Conservation (phyloP, 2,888 invertebrate species). For the Anticlea derivata region DNA sequence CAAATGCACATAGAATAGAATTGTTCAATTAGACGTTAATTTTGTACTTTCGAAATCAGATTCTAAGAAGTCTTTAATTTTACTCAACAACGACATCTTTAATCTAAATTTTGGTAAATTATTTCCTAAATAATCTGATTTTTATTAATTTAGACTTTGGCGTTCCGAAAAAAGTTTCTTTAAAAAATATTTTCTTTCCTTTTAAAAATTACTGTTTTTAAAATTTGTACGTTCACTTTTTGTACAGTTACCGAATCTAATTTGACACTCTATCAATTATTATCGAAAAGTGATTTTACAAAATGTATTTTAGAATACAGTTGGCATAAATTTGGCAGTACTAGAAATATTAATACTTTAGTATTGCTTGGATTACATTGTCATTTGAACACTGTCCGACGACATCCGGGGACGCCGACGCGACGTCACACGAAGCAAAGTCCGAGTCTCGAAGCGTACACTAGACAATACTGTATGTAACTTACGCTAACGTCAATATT, state of each 20-base stretch:
- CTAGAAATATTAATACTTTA: constrained; percentile 83
- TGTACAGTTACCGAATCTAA: constrained; percentile 83
- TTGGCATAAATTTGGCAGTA: constrained; percentile 83
- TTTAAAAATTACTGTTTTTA: constrained; percentile 74
- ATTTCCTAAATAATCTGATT: constrained; percentile 81
- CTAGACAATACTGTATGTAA: constrained; percentile 81
- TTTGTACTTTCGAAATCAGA: constrained; percentile 84
- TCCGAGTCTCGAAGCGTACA: constrained; percentile 71
- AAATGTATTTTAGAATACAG: constrained; percentile 79
- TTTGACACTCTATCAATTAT: constrained; percentile 82
- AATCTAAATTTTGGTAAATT: constrained; percentile 67
- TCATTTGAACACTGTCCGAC: constrained; percentile 78
- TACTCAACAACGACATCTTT: constrained; percentile 76
- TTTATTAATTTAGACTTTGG: constrained; percentile 78
- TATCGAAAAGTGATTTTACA: constrained; percentile 77
- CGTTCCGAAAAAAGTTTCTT: constrained; percentile 82
- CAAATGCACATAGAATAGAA: constrained; percentile 79
- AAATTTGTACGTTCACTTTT: constrained; percentile 82
- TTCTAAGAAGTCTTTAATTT: constrained; percentile 82
- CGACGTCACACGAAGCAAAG: constrained; percentile 59
- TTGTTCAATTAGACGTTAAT: constrained; percentile 75
- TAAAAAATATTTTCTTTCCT: constrained; percentile 81
- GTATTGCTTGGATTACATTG: constrained; percentile 84
- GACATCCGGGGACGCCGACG: constrained; percentile 55
- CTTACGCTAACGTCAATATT: constrained; percentile 81